phyloP scores from a whole-genome alignment of 2,797 vertebrate genomes.

The Helostoma temminkii region DNA sequence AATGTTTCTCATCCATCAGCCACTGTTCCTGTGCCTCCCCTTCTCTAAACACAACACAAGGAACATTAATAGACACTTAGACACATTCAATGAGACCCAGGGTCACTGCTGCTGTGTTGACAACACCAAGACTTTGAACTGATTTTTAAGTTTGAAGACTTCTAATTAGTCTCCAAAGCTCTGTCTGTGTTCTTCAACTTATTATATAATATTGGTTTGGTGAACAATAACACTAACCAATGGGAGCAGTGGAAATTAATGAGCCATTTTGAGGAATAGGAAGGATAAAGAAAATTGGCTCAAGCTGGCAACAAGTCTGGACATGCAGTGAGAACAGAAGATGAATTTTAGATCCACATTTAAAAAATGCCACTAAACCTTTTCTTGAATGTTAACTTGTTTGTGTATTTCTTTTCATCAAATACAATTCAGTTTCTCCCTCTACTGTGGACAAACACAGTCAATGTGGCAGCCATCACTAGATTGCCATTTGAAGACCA shows the following conservation, averaged over 20 bases:
- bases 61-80: conserved; percentile 82
- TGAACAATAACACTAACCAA: conserved; percentile 65
- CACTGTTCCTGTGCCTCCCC: conserved; percentile 81
- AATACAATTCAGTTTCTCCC: conserved; percentile 53
- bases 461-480: conserved; percentile 52
- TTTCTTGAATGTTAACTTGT: conserved; percentile 52
- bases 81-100: conserved; percentile 83
- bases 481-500: conserved; percentile 71
- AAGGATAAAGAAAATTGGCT: conserved; percentile 34
- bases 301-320: conserved; percentile 53
- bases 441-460: conserved; percentile 41
- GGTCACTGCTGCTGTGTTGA: conserved; percentile 76
- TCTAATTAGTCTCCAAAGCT: conserved; percentile 85
- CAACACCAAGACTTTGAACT: conserved; percentile 80
- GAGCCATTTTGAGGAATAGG: conserved; percentile 50
- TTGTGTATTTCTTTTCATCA: conserved; percentile 53
- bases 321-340: conserved; percentile 13
- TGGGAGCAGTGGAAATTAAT: conserved; percentile 60
- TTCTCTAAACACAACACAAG: conserved; percentile 80
- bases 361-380: conserved; percentile 34
- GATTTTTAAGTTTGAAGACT: conserved; percentile 80
- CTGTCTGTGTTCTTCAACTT: conserved; percentile 56
- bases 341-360: conserved; percentile 3
- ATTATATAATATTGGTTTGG: conserved; percentile 66
- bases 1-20: conserved; percentile 91